Conservation (phyloP, 2,888 invertebrate genomes). For the Gastrophysa polygoni region DNA sequence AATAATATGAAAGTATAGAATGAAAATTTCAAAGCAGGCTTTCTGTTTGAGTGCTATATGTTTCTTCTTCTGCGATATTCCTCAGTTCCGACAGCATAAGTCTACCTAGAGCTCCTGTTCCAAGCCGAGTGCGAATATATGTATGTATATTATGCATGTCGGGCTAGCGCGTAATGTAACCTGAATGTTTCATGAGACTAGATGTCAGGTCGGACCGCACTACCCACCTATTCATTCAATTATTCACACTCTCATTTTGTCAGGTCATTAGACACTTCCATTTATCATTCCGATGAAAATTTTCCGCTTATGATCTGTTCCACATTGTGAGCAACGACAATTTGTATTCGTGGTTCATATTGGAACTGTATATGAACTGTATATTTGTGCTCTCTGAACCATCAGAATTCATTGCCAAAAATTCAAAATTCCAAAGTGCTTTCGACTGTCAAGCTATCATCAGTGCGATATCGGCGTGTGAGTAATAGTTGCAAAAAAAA, state of each 20-base stretch:
- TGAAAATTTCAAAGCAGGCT: too few relatives aligned
- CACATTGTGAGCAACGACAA: background rate
- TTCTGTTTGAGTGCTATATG: too few relatives aligned
- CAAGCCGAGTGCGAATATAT: conserved; percentile 34
- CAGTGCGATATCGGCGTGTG: too few relatives aligned
- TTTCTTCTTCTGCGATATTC: too few relatives aligned
- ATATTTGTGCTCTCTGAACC: too few relatives aligned
- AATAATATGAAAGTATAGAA: too few relatives aligned
- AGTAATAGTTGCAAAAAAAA: too few relatives aligned
- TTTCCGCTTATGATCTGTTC: conserved; percentile 8
- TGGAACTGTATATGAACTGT: too few relatives aligned
- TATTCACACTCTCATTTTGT: conserved; percentile 40
- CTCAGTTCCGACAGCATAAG: too few relatives aligned
- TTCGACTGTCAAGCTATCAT: too few relatives aligned
- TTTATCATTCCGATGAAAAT: conserved; percentile 5
- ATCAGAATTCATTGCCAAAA: too few relatives aligned
- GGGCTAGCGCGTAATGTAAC: conserved; percentile 33
- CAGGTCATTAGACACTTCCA: conserved; percentile 34
- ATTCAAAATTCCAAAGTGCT: too few relatives aligned
- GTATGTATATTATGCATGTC: conserved; percentile 26
- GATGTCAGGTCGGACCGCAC: conserved; percentile 26
- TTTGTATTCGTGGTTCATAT: background rate
- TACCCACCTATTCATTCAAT: conserved; percentile 40
- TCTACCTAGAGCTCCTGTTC: conserved; percentile 3
- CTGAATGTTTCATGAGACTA: conserved; percentile 39